Evolutionary conservation across 2,113 vertebrate species (phyloP).

Genomic region (Notothenia coriiceps): DNA sequence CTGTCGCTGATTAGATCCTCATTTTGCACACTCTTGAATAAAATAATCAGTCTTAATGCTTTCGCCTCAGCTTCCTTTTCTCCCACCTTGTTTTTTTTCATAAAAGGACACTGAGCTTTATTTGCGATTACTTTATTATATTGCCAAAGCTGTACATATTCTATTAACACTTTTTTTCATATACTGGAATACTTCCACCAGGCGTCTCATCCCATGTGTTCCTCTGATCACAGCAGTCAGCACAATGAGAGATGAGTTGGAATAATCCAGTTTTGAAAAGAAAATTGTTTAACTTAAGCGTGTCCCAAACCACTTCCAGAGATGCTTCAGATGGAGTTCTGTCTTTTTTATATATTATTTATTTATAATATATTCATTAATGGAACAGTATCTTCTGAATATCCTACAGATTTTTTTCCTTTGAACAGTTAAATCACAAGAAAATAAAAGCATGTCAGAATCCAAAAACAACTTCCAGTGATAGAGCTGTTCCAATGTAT

Average conservation of each 20-base stretch:
- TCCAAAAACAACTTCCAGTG: slow-evolving; percentile 51
- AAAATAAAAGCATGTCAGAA: slow-evolving; percentile 63
- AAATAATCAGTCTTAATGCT: too few species aligned
- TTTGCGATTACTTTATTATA: slow-evolving; percentile 85
- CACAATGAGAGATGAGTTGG: slow-evolving; percentile 52
- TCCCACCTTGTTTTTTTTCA: not conserved
- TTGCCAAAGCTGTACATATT: slow-evolving; percentile 85
- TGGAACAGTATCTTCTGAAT: slow-evolving; percentile 7
- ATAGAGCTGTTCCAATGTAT: slow-evolving; percentile 66
- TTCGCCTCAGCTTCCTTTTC: not conserved
- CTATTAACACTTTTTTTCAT: slow-evolving; percentile 77
- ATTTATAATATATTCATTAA: not conserved
- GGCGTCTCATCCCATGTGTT: slow-evolving; percentile 49
- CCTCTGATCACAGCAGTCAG: slow-evolving; percentile 60
- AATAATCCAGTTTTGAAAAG: slow-evolving; percentile 51
- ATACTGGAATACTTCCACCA: slow-evolving; percentile 79
- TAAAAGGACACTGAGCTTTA: slow-evolving; percentile 19
- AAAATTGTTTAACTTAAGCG: slow-evolving; percentile 23
- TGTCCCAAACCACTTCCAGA: slow-evolving; percentile 1
- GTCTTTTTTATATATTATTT: slow-evolving; percentile 8
- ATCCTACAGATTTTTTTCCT: slow-evolving; percentile 13
- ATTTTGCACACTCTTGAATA: too few species aligned
- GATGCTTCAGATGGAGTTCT: slow-evolving; percentile 21
- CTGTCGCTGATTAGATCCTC: too few species aligned
- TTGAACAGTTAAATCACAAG: slow-evolving; percentile 49